Evolutionary conservation across 2,797 vertebrate genomes (phyloP), one percentile per base, ranked within the genome.

Genomic region (Syndactyla subalaris): DNA sequence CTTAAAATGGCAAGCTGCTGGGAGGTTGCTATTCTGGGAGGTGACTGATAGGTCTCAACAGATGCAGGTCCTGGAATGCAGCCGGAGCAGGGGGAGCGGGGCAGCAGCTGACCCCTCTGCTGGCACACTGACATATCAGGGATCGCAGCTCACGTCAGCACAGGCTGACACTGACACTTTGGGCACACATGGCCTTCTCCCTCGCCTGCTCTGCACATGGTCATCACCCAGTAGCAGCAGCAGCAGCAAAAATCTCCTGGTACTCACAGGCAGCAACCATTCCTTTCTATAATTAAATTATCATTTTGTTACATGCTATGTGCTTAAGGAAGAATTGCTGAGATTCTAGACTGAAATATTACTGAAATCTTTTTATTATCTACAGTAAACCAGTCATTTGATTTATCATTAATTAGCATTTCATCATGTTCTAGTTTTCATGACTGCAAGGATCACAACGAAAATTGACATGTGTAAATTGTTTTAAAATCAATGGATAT

Each of bases 21-120:
- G 97, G 97, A 96, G 92, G 97, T 96, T 98, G 98, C 99, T 99
- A 99, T 99, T 99, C 98, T 97, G 98, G 99, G 99, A 98, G 95
- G 71, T 96, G 91, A 97, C 94, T 99, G 99, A 99, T 98, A 98
- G 98, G 98, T 92, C 97, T 98, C 97, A 98, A 99, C 99, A 99
- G 99, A 99, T 99, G 99, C 98, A 98, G 92, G 90, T 90, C 85
- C 86, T 89, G 98, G 98, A 98, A 98, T 99, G 98, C 92, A 74
- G 93, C 95, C 95, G 92, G 98, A 96, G 94, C 43, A 3, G 62
- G 55, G 86, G 92, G 87, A 86, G 88, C 74, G 2, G 2, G 70
- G 80, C 97, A 95, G 88, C 97, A 98, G 97, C 98, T 98, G 98
- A 97, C 93, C 93, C 41, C 92, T 14, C 43, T 3, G 18, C 96